Conservation (phyloP, 2,113 vertebrate genomes). For the Sander vitreus region DNA sequence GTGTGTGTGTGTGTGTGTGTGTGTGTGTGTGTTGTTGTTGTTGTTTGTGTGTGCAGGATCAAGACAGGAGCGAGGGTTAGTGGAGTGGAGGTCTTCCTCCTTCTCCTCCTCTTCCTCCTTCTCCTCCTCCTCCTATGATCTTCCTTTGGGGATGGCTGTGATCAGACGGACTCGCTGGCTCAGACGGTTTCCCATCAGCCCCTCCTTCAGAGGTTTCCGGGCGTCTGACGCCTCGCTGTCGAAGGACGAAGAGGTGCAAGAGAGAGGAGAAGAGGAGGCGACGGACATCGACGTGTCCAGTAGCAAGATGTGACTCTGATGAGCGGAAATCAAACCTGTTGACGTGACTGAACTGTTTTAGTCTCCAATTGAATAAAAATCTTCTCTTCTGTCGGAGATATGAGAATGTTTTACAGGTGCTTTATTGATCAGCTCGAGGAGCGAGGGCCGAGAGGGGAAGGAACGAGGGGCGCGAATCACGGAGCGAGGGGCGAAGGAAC, state of each 20-base stretch:
- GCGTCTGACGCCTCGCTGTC: fast-evolving
- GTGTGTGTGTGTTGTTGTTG: too few relatives aligned
- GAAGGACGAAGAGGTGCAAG: slow-evolving; percentile 11
- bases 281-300: neutral
- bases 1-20: too few relatives aligned
- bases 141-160: slow-evolving; percentile 90
- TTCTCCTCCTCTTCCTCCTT: slow-evolving; percentile 81
- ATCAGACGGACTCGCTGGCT: slow-evolving; percentile 84
- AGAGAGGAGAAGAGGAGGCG: neutral
- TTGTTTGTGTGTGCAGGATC: slow-evolving; percentile 82
- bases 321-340: neutral
- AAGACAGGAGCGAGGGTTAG: slow-evolving; percentile 89
- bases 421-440: neutral
- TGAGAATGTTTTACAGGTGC: neutral
- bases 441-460: too few relatives aligned
- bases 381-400: neutral
- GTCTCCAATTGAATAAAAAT: neutral
- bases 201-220: slow-evolving; percentile 89
- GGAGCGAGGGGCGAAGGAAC: too few relatives aligned
- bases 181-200: slow-evolving; percentile 89
- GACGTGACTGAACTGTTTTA: neutral
- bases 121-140: slow-evolving; percentile 87
- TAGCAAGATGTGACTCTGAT: slow-evolving; percentile 53
- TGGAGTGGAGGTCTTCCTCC: slow-evolving; percentile 87
- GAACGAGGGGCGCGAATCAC: too few relatives aligned